Conservation (phyloP, 2,797 vertebrate species). For the Glyptemys insculpta region DNA sequence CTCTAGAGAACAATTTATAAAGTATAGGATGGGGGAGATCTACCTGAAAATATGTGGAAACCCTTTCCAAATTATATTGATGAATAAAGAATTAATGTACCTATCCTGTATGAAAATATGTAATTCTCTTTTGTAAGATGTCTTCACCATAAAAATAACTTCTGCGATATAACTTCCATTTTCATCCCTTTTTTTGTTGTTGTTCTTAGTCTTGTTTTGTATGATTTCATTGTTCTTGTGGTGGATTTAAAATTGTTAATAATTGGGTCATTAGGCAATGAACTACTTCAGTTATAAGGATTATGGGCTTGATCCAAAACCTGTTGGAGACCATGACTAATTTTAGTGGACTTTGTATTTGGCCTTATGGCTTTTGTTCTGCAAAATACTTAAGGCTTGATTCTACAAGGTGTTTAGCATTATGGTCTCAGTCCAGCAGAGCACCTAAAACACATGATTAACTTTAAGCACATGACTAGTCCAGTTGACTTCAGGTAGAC, state of each 20-base stretch:
- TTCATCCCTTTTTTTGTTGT: too few relatives aligned
- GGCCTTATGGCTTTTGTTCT: neutral
- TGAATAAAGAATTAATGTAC: neutral
- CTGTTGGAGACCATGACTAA: neutral
- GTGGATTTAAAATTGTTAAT: neutral
- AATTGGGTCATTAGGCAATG: neutral
- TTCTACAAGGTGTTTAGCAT: neutral
- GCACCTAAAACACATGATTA: neutral
- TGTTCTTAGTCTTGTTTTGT: neutral
- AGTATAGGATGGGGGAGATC: neutral
- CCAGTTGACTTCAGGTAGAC: neutral
- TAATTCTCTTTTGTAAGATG: neutral
- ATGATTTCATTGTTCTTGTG: neutral
- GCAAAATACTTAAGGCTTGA: neutral
- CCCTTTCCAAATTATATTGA: neutral
- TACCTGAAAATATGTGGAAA: neutral
- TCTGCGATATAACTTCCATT: neutral
- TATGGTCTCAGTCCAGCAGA: neutral
- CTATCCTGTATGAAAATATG: neutral
- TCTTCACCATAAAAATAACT: constrained; percentile 4
- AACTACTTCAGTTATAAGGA: neutral
- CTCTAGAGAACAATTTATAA: neutral
- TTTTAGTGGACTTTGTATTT: neutral
- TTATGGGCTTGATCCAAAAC: constrained; percentile 7
- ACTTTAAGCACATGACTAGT: neutral